Base-by-base conservation (phyloP, 2,888 invertebrate genomes). In the Crocallis elinguaria region DNA sequence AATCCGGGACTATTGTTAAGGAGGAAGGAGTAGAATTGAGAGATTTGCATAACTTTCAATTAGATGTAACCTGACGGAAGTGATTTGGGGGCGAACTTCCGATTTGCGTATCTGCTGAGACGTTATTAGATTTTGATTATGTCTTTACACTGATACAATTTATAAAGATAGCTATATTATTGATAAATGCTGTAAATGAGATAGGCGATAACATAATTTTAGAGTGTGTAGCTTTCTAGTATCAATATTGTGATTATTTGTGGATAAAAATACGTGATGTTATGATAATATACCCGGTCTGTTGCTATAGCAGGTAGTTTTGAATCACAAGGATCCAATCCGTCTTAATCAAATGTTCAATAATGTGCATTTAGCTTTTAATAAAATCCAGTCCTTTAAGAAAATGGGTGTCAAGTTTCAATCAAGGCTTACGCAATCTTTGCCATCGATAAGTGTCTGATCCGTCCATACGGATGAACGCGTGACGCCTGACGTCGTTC, bases 31-130 rank as follows among this genome's bases (percentile, higher is more conserved):
- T 88, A 84, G 84, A 84, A 86, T 86, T 82, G 86, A 81, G 87
- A 88, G 88, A 91, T 91, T 91, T 91, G 90, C 90, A 91, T 91
- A 91, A 89, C 90, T 87, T 91, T 88, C 90, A 91, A 90, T 91
- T 89, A 88, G 84, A 86, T 77, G 77, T 84, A 86, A 88, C 84
- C 88, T 86, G 82, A 83, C 81, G 86, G 87, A 89, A 88, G 82
- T 82, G 75, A 85, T 87, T 19, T 84, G 81, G 85, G 80, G 86
- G 79, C 79, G 75, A 66, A 77, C 74, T 84, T 82, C 80, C 84
- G 77, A 77, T 79, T 77, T 71, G 64, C 74, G 73, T 69, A 68
- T 73, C 70, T 71, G 66, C 57, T 52, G 52, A 64, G 59, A 65
- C 53, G 45, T 57, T 61, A 64, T 70, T 60, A 51, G 32, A 62